Evolutionary conservation across 2,888 invertebrate species (phyloP), one percentile per base, ranked within the genome.

Genomic region (Dyspetes luteomarginatus): DNA sequence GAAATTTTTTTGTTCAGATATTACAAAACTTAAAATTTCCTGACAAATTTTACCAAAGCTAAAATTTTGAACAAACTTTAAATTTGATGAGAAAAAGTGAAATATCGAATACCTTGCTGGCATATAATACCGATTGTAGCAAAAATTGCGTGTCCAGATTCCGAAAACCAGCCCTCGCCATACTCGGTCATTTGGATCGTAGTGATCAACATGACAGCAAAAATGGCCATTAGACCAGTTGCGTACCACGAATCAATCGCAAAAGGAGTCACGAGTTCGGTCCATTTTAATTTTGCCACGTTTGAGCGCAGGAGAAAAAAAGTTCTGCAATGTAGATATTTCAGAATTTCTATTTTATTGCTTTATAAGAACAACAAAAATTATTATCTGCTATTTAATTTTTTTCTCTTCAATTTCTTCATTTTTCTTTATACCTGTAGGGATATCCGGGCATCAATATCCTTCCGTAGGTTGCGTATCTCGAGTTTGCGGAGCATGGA

Each of bases 211-310:
- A 43, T 7, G 3, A 58, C 41, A 3, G 77, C 41, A 4, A 81
- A 56, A 0, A 77, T 3, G 7, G 58, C 41, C 2, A 68, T 73
- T 9, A 74, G 15, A n/a, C 41, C 9, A 19, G 45, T 56, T 2
- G 77, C 81, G 43, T 58, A 81, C 81, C 81, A 81, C 0, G 81
- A 73, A 1, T 77, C 81, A 4, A 69, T 17, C 22, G 73, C 81
- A n/a, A 81, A 60, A 12, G 81, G 81, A 4, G 81, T 77, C 43
- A 68, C 12, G 4, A 77, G 68, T 43, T 77, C 81, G 24, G 77
- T 81, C 81, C 81, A 81, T 30, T 73, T 77, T n/a, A 77, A 43
- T 19, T 56, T 73, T 28, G 30, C 43, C n/a, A 56, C 9, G 36
- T 68, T 77, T 19, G 81, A 81, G 4, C 81, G 73, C 4, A 81